Percentiles rank a stretch among this genome's conserved stretches.
Evolutionary conservation across 2,113 vertebrate species (phyloP).

Genomic region (Phalacrocorax pelagicus): DNA sequence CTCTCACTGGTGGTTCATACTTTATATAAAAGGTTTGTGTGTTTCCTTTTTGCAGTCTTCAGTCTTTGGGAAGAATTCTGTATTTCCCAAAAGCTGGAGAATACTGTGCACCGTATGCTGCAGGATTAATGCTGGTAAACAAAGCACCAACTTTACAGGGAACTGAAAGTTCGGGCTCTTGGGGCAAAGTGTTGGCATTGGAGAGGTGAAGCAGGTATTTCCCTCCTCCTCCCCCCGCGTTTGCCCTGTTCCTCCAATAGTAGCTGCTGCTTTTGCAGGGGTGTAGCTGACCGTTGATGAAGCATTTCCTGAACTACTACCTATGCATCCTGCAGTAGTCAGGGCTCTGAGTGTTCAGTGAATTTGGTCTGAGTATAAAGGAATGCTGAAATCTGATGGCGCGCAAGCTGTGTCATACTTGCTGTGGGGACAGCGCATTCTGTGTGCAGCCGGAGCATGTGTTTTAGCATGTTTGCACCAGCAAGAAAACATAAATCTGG

Average conservation of each 20-base stretch:
- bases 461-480: not conserved
- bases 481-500: not conserved
- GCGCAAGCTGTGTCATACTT: not conserved
- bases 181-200: not conserved
- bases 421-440: not conserved
- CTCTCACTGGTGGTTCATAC: not conserved
- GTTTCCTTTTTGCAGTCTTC: not conserved
- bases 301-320: not conserved
- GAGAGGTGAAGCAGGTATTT: not conserved
- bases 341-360: not conserved
- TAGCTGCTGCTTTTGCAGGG: not conserved
- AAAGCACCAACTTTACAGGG: not conserved
- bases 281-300: not conserved
- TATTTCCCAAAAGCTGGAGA: not conserved
- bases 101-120: rapidly evolving
- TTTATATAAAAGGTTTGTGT: not conserved
- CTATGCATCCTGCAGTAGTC: not conserved
- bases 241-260: not conserved
- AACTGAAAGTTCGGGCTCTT: rapidly evolving
- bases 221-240: not conserved
- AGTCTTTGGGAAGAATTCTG: not conserved
- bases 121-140: not conserved
- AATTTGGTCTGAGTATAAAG: not conserved
- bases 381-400: not conserved
- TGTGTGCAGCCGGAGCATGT: not conserved